A percentile compares a stretch with the other conserved stretches of the same genome.
phyloP scores from a whole-genome alignment of 2,797 vertebrate genomes.

The Melopsittacus undulatus region DNA sequence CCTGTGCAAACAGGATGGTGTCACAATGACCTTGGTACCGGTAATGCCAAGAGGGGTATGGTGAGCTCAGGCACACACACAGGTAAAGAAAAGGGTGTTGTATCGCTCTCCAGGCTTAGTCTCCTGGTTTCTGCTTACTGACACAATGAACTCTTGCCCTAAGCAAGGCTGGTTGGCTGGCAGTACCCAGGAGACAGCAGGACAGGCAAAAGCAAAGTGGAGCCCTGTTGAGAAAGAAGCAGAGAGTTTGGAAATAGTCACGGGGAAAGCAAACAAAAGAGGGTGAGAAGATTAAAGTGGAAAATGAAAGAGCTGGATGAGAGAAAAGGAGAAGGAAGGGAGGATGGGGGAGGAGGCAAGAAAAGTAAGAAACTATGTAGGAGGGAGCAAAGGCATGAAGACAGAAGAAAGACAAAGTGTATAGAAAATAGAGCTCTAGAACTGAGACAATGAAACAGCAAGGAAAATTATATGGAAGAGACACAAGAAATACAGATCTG shows the following conservation, averaged over 20 bases:
- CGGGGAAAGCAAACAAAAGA: neutral
- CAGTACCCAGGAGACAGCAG: neutral
- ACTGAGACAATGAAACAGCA: neutral
- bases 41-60: conserved; percentile 21
- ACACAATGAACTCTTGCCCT: conserved; percentile 49
- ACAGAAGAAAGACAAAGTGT: neutral
- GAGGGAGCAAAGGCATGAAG: neutral
- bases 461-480: neutral
- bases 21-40: neutral
- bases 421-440: neutral
- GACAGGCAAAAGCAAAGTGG: neutral
- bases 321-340: neutral
- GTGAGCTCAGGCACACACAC: neutral
- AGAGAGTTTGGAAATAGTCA: neutral
- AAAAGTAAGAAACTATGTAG: neutral
- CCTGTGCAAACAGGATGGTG: neutral
- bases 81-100: neutral
- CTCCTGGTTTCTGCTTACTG: conserved; percentile 65
- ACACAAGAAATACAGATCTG: neutral
- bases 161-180: neutral
- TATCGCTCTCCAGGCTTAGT: conserved; percentile 33
- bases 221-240: neutral
- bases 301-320: neutral
- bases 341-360: neutral
- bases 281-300: neutral